phyloP scores from a whole-genome alignment of 2,797 vertebrate species.

The Podarcis lilfordi region DNA sequence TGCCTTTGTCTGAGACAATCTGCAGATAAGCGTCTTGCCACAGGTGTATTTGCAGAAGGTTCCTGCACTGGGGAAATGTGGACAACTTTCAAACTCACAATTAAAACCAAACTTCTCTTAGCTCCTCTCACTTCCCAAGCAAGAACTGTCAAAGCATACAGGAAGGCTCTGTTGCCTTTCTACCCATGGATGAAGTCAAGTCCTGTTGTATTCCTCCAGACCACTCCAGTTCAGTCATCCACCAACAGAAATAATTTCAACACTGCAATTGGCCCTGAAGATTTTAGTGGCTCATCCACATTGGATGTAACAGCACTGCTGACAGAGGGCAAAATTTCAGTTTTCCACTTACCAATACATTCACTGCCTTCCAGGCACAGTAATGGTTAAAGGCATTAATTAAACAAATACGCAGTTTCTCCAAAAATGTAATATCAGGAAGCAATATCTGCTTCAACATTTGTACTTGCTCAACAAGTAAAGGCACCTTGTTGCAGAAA shows the following conservation, averaged over 20 bases:
- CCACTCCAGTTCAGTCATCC: neutral
- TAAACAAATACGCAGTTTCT: neutral
- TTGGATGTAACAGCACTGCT: rapidly evolving
- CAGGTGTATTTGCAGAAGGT: neutral
- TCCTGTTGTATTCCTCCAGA: constrained; percentile 23
- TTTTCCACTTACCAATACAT: neutral
- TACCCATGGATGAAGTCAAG: constrained; percentile 25
- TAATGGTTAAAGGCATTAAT: neutral
- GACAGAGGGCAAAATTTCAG: neutral
- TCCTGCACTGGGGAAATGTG: neutral
- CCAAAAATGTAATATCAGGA: neutral
- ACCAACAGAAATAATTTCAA: neutral
- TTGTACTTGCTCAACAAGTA: neutral
- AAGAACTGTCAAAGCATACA: neutral
- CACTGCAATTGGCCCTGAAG: neutral
- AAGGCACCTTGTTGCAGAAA: neutral
- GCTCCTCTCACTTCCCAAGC: neutral
- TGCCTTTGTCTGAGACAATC: neutral
- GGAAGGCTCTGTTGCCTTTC: neutral
- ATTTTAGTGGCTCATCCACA: neutral
- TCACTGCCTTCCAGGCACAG: neutral
- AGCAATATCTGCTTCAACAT: neutral
- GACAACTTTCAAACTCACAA: neutral
- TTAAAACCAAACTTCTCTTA: neutral
- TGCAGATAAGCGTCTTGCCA: neutral